Evolutionary conservation across 2,888 invertebrate species (phyloP).

Genomic region (Monopis laevigella): DNA sequence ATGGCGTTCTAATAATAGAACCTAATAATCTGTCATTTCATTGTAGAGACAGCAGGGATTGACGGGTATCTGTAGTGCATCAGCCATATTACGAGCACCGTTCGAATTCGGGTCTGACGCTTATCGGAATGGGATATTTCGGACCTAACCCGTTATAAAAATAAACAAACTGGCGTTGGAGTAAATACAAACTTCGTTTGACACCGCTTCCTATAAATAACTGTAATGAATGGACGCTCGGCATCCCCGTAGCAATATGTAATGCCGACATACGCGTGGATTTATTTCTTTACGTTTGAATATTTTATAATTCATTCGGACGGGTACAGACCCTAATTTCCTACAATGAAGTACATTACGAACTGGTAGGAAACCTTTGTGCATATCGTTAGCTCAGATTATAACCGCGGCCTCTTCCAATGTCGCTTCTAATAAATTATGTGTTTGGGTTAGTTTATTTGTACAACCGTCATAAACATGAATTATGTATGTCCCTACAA

Average conservation of each 20-base stretch:
- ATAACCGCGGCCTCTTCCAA: conserved; percentile 8
- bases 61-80: conserved; percentile 10
- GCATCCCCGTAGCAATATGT: conserved; percentile 54
- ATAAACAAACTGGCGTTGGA: conserved; percentile 59
- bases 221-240: conserved; percentile 59
- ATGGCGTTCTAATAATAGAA: conserved; percentile 48
- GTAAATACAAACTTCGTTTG: conserved; percentile 59
- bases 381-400: conserved; percentile 6
- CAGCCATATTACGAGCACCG: conserved; percentile 6
- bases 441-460: conserved; percentile 13
- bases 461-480: conserved; percentile 12
- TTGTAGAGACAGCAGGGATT: conserved; percentile 10
- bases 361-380: conserved; percentile 9
- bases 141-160: conserved; percentile 53
- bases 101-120: conserved; percentile 39
- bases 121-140: conserved; percentile 54
- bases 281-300: conserved; percentile 56
- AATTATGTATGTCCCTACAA: conserved; percentile 12
- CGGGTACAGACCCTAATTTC: conserved; percentile 29
- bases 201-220: conserved; percentile 63
- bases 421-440: conserved; percentile 8
- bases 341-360: conserved; percentile 11
- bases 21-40: conserved; percentile 28
- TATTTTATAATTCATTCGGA: conserved; percentile 53
- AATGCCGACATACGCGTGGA: conserved; percentile 52